phyloP scores from a whole-genome alignment of 2,888 invertebrate genomes.

The Herminia tarsipennalis region DNA sequence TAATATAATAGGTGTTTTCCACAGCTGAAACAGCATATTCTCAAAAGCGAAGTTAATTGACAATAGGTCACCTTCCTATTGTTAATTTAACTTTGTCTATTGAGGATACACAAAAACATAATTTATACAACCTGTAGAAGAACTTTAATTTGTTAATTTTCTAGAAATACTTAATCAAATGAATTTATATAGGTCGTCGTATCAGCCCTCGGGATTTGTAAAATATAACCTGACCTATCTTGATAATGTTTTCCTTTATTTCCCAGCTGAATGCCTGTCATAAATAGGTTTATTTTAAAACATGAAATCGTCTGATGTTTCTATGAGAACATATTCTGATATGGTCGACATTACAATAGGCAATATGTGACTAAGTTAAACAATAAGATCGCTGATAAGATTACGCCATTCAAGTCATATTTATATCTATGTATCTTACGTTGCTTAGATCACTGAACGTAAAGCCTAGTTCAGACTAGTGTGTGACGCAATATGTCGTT shows the following conservation, averaged over 20 bases:
- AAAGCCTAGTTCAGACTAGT: background rate
- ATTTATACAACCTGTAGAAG: too few species aligned
- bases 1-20: too few species aligned
- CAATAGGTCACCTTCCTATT: too few species aligned
- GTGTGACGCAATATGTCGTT: background rate
- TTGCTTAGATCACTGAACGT: too few species aligned
- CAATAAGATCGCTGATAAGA: background rate
- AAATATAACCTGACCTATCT: background rate
- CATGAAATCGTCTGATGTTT: background rate
- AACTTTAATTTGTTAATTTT: too few species aligned
- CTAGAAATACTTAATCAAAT: too few species aligned
- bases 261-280: background rate
- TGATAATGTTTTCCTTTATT: slow-evolving; percentile 1
- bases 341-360: background rate
- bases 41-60: too few species aligned
- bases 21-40: too few species aligned
- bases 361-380: background rate
- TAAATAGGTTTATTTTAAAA: background rate
- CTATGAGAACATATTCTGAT: background rate
- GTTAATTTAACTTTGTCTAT: too few species aligned
- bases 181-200: background rate
- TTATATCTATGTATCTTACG: too few species aligned
- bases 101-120: too few species aligned
- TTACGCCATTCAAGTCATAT: too few species aligned
- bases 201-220: background rate